These are phyloP conservation scores for Lasioglossum calceatum DNA, from an alignment of 2,888 invertebrate species.

Conservation along the genomic window DNA sequence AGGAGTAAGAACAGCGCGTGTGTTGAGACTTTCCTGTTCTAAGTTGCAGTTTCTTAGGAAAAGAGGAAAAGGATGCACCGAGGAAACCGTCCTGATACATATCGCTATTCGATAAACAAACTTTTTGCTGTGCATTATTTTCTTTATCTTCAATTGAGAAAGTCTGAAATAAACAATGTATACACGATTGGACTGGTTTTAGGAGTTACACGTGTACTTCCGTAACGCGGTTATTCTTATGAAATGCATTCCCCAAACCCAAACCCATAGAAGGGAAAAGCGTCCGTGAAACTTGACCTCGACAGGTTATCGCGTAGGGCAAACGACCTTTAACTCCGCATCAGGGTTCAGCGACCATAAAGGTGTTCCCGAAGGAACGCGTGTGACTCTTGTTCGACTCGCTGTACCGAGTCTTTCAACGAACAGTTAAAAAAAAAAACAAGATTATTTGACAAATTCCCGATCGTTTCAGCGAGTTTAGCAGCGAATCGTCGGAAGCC, in stretches of 20 bases:
- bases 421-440: not conserved
- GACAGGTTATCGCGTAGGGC: constrained; percentile 40
- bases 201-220: not conserved
- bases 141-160: not conserved
- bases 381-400: constrained; percentile 12
- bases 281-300: not conserved
- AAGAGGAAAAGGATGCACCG: not conserved
- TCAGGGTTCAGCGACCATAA: constrained; percentile 8
- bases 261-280: not conserved
- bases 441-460: not conserved
- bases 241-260: not conserved
- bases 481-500: not conserved
- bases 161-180: not conserved
- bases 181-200: not conserved
- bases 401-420: not conserved
- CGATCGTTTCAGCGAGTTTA: not conserved
- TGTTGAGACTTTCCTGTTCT: not conserved
- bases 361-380: constrained; percentile 8
- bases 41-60: not conserved
- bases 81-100: not conserved
- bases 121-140: not conserved
- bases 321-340: constrained; percentile 35
- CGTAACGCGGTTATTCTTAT: not conserved
- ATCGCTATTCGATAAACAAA: not conserved
- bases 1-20: not conserved